phyloP scores from a whole-genome alignment of 2,888 invertebrate genomes.

The Eupithecia insigniata region DNA sequence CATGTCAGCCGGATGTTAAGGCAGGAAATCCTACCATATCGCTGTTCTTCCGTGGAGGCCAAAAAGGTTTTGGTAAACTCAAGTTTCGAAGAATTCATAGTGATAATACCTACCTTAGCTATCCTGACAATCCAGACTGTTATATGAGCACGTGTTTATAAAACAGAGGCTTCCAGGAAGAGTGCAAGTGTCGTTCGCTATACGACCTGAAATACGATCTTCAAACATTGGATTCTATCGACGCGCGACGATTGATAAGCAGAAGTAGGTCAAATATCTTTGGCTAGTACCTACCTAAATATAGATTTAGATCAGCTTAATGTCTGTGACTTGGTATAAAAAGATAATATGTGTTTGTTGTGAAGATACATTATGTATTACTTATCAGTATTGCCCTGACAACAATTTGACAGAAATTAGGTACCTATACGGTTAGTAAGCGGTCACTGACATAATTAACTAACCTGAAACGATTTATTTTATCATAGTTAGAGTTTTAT shows the following conservation, averaged over 20 bases:
- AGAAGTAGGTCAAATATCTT: slow-evolving; percentile 28
- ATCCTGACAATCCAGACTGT: slow-evolving; percentile 24
- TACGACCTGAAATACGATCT: slow-evolving; percentile 42
- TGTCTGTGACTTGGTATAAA: background rate
- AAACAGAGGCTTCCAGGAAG: slow-evolving; percentile 67
- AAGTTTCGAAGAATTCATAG: background rate
- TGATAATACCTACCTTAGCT: background rate
- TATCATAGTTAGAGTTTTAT: background rate
- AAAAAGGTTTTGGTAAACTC: background rate
- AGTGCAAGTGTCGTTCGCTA: slow-evolving; percentile 47
- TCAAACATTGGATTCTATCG: slow-evolving; percentile 30
- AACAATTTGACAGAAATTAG: slow-evolving; percentile 2
- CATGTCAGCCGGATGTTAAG: background rate
- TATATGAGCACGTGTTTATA: slow-evolving; percentile 54
- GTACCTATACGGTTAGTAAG: background rate
- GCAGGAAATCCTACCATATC: background rate
- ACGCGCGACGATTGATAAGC: slow-evolving; percentile 31
- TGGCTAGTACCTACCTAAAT: background rate
- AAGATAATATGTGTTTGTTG: background rate
- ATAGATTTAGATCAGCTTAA: background rate
- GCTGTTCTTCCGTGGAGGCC: background rate
- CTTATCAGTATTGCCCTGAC: slow-evolving; percentile 13
- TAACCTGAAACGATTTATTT: slow-evolving; percentile 8
- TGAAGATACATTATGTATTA: too few relatives aligned
- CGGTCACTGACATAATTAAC: slow-evolving; percentile 1